Evolutionary conservation across 2,113 vertebrate genomes (phyloP).

Genomic region (Procapra przewalskii): DNA sequence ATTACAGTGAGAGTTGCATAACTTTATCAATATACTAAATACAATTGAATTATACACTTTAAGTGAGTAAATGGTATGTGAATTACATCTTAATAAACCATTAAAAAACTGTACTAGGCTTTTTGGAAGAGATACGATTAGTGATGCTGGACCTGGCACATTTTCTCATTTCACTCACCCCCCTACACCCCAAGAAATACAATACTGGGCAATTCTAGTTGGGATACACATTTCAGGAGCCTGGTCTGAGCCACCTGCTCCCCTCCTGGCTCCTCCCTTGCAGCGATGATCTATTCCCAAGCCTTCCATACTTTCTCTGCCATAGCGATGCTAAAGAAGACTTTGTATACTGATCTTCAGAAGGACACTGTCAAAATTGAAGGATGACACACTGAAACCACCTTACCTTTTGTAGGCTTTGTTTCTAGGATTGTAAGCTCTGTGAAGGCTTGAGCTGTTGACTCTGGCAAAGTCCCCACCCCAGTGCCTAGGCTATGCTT

Average conservation of each 20-base stretch:
- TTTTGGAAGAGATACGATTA: neutral
- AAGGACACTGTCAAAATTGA: neutral
- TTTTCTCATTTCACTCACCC: neutral
- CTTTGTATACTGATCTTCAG: neutral
- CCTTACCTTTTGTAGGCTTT: neutral
- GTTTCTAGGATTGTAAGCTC: neutral
- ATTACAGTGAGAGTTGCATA: neutral
- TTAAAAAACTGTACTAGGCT: neutral
- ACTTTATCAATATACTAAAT: neutral
- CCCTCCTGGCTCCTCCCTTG: neutral
- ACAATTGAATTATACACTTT: neutral
- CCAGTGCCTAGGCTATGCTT: neutral
- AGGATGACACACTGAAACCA: neutral
- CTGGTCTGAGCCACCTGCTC: neutral
- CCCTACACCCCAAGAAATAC: neutral
- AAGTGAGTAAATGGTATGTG: neutral
- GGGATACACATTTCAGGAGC: neutral
- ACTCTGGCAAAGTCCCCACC: neutral
- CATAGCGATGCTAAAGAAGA: neutral
- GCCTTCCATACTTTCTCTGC: neutral
- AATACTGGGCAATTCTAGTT: neutral
- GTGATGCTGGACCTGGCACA: neutral
- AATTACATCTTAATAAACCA: neutral
- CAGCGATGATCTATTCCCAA: neutral
- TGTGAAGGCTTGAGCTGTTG: neutral